Evolutionary conservation across 2,113 vertebrate genomes (phyloP).

Genomic region (Cyphomyrus plagiostoma): DNA sequence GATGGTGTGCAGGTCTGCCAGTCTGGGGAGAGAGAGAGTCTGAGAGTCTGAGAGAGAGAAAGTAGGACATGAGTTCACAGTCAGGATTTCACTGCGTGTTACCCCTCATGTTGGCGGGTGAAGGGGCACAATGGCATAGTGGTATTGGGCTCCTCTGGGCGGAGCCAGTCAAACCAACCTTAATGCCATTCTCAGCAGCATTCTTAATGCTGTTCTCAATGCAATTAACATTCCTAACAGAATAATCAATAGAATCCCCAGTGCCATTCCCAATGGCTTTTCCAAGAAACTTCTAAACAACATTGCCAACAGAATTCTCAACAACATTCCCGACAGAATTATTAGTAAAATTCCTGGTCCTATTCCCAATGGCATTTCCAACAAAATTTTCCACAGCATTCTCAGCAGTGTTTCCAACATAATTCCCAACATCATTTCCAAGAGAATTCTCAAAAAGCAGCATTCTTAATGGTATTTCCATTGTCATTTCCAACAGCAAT

Average conservation of each 20-base stretch:
- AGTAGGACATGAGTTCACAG: conserved; percentile 12
- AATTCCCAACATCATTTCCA: not conserved
- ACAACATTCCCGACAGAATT: not conserved
- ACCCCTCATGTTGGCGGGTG: not conserved
- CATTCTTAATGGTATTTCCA: not conserved
- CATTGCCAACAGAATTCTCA: not conserved
- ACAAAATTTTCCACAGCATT: not conserved
- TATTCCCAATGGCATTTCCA: not conserved
- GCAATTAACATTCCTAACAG: not conserved
- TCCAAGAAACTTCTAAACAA: not conserved
- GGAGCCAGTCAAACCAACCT: not conserved
- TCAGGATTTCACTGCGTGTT: not conserved
- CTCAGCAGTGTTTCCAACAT: not conserved
- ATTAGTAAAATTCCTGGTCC: not conserved
- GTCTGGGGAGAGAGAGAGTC: not conserved
- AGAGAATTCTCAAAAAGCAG: not conserved
- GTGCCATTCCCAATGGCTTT: not conserved
- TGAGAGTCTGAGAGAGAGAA: not conserved
- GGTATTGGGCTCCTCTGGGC: not conserved
- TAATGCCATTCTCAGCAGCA: not conserved
- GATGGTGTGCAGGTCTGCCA: not conserved
- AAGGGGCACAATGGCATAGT: not conserved
- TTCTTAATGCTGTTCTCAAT: not conserved
- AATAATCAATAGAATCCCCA: not conserved
- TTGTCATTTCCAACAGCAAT: not conserved